Evolutionary conservation across 2,113 vertebrate genomes (phyloP).

Genomic region (Recurvirostra avosetta): DNA sequence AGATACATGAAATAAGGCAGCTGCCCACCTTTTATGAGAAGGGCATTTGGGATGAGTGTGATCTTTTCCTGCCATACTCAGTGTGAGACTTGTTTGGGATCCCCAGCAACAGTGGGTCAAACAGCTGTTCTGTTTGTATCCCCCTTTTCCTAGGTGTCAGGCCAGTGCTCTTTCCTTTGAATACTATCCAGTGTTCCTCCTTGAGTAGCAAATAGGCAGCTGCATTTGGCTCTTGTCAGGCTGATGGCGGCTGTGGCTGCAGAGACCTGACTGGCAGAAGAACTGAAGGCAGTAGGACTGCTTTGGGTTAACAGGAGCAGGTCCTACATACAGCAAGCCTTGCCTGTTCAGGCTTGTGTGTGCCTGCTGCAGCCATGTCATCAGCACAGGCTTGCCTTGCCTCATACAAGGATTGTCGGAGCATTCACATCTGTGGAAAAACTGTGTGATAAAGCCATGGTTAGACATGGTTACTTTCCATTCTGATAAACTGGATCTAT

Average conservation of each 20-base stretch:
- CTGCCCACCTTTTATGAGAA: not conserved
- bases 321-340: not conserved
- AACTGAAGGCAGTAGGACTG: not conserved
- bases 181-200: not conserved
- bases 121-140: not conserved
- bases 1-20: not conserved
- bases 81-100: not conserved
- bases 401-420: not conserved
- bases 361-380: not conserved
- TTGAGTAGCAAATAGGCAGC: not conserved
- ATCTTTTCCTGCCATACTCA: not conserved
- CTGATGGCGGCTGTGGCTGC: not conserved
- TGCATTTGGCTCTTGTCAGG: not conserved
- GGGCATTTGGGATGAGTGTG: not conserved
- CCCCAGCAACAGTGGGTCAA: not conserved
- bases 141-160: not conserved
- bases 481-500: not conserved
- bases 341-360: accelerated
- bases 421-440: not conserved
- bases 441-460: not conserved
- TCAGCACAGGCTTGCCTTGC: not conserved
- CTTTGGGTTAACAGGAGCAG: not conserved
- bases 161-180: not conserved
- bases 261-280: not conserved
- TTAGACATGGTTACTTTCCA: not conserved